Base-by-base conservation (phyloP, 2,797 vertebrate genomes). In the Oreonectes daqikongensis region DNA sequence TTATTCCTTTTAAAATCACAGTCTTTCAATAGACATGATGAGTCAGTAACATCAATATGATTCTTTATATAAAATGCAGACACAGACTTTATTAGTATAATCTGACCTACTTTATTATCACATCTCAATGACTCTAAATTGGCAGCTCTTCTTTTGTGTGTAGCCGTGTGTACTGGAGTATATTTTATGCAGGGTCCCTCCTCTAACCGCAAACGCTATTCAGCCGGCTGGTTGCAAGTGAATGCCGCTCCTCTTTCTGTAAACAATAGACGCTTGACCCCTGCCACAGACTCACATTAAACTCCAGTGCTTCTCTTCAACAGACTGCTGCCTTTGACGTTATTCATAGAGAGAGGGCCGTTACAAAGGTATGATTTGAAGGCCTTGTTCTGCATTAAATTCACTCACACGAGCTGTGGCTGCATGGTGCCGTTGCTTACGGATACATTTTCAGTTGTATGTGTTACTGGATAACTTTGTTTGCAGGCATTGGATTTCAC, bases 251-350 rank as follows among this genome's bases (percentile, higher is more conserved):
- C 81, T 90, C 81, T 83, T 79, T 84, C 73, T 73, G 79, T 87
- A 83, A 89, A 91, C 90, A 91, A 91, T 85, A 85, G 86, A 87
- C 84, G 83, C 87, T 91, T 92, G 89, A 92, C 88, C 83, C 90
- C 85, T 90, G 87, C 79, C 85, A 79, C 78, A 66, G 82, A 81
- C 78, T 84, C 73, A 86, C 77, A 83, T 81, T 83, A 86, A 86
- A 78, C 83, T 89, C 85, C 86, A 85, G 15, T 46, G 80, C 84
- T 84, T 55, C 84, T 88, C 83, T 81, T 89, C 84, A 85, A 59
- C 73, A 69, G 76, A 61, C 78, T 73, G 69, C 73, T 72, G 78
- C 86, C 78, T 85, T 86, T 85, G 87, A 79, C 71, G 80, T 87
- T 85, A 88, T 90, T 90, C 87, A 90, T 88, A 85, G 66, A 78